Conservation (phyloP, 2,113 vertebrate genomes). For the Noctilio leporinus region DNA sequence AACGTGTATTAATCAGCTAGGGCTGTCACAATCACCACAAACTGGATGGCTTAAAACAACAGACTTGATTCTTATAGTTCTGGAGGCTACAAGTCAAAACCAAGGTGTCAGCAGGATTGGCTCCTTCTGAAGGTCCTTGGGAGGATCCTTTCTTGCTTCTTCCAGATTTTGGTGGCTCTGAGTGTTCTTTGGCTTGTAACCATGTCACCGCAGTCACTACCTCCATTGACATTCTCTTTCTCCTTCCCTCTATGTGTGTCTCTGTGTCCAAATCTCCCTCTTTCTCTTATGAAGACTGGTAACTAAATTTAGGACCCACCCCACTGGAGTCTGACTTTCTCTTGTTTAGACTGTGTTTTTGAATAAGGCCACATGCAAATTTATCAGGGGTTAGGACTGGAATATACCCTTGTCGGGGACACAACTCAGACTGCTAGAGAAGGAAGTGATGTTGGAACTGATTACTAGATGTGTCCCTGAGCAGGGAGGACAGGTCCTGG, state of each 20-base stretch:
- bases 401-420: not conserved
- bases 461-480: too few species aligned
- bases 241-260: not conserved
- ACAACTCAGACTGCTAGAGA: not conserved
- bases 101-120: not conserved
- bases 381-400: not conserved
- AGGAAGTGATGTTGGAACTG: not conserved
- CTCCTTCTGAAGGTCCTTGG: not conserved
- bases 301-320: not conserved
- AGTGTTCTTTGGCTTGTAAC: not conserved
- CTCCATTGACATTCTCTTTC: accelerated
- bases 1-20: accelerated
- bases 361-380: not conserved
- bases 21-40: not conserved
- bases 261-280: not conserved
- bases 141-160: not conserved
- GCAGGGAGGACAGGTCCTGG: not conserved
- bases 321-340: not conserved
- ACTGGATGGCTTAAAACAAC: not conserved
- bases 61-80: not conserved
- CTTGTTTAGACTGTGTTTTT: not conserved
- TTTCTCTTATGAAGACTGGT: not conserved
- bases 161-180: not conserved
- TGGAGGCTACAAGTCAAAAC: not conserved
- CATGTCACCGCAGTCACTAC: not conserved